These are phyloP conservation scores for Serripes groenlandicus DNA, from an alignment of 2,888 invertebrate species.

Conservation along the genomic window DNA sequence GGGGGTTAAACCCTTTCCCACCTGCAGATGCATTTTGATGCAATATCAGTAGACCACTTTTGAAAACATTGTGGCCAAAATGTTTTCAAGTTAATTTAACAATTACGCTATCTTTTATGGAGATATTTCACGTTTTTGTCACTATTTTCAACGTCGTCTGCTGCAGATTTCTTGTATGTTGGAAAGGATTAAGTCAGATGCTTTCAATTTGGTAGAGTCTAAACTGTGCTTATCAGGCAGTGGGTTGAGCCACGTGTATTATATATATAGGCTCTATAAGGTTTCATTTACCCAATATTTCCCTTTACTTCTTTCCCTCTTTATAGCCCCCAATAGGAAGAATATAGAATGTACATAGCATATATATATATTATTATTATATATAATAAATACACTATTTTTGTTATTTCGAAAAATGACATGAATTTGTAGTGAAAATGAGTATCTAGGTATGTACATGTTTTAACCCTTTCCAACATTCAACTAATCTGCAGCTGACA, in stretches of 20 bases:
- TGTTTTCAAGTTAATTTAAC: no score
- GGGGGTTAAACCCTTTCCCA: no score
- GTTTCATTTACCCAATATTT: background rate
- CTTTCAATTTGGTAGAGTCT: background rate
- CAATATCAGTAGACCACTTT: no score
- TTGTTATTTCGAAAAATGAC: background rate
- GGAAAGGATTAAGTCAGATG: background rate
- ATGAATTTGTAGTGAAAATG: slow-evolving; percentile 3
- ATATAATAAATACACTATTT: slow-evolving; percentile 13
- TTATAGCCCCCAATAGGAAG: background rate
- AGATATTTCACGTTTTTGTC: no score
- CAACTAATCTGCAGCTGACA: no score
- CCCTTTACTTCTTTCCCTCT: background rate
- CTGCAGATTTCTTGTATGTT: background rate
- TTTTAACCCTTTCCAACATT: no score
- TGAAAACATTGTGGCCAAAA: no score
- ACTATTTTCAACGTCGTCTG: no score
- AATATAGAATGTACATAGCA: slow-evolving; percentile 6
- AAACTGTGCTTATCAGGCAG: background rate
- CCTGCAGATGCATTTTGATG: no score
- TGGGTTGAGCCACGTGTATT: background rate
- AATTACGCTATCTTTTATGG: no score
- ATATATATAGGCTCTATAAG: background rate
- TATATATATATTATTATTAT: slow-evolving; percentile 18
- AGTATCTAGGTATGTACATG: no score